Evolutionary conservation across 2,113 vertebrate genomes (phyloP), one percentile per base, ranked within the genome.

Genomic region (Dicrurus megarhynchus): DNA sequence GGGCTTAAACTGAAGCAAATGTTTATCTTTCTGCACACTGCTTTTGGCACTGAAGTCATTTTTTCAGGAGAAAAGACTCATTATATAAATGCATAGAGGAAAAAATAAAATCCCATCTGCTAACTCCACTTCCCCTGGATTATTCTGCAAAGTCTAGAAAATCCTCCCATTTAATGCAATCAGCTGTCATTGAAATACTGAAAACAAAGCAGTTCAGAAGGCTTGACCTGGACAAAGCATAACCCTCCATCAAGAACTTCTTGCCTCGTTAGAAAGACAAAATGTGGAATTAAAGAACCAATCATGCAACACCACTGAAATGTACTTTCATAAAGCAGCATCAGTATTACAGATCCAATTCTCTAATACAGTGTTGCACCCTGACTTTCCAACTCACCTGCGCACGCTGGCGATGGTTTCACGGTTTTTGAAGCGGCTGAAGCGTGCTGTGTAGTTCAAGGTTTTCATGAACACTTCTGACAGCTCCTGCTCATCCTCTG

Each of bases 391-490:
- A 33, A 53, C 95, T 92, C 41, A 98, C 99, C 99, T 99, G 49
- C 99, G 99, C 16, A 99, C 99, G 16, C 99, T 99, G 28, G 99
- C 99, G 37, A 99, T 99, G 93, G 99, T 99, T 93, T 99, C 99
- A 0, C 99, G 96, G 98, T 99, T 99, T 93, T 99, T 99, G 97
- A 99, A 99, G 84, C 99, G 99, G 96, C 99, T 99, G 97, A 99
- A 99, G 6, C 99, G 98, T 0, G 98, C 98, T 1, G 99, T 99
- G 96, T 99, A 99, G 98, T 99, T 99, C 26, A 99, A 76, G 0
- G 99, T 99, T 95, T 99, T 99, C 99, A 99, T 99, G 98, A 99
- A 99, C 50, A 99, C 99, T 63, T 99, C 99, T 0, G 99, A 99
- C 15, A 99, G 98, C 67, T 99, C 99, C 97, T 99, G 99, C 70